Evolutionary conservation across 1,140 invertebrate genomes (phyloP), one percentile per base, ranked within the genome.

Genomic region (Solenopsis invicta): DNA sequence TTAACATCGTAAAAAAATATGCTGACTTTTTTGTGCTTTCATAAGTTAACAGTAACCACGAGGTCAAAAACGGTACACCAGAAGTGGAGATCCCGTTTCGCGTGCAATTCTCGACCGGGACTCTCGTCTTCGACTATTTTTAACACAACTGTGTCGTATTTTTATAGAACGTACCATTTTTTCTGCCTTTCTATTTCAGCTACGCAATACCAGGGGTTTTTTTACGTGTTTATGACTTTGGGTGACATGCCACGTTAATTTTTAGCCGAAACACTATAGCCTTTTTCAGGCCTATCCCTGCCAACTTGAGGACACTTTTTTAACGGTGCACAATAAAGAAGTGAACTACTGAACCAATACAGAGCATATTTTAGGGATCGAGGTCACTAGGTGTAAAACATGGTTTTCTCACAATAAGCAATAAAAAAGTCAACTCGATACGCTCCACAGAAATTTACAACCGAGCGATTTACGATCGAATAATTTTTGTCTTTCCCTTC

Each of bases 131-230:
- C 88, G 91, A 91, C 71, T 88, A 62, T 93, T 94, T 94, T 94
- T 93, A 93, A 94, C 92, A 93, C 92, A 93, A 93, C 90, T 84
- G 92, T 92, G 90, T 92, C 82, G 90, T 94, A 94, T 93, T 94
- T 95, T 94, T 93, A 94, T 93, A 85, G 87, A 85, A n/a, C 8
- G n/a, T 13, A 9, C 12, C 69, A 50, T 12, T 87, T 88, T 92
- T 92, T 92, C 78, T 29, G 9, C 50, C 24, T 50, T 5, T 72
- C 37, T 75, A 13, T 77, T 81, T 76, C 37, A 24, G 50, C 72
- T 59, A 76, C 77, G 61, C 76, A 54, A 59, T 61, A 41, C 74
- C 74, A 13, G 24, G 78, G 37, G n/a, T n/a, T 69, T 67, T 87
- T 91, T 90, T 87, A 92, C 84, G 59, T 77, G 69, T 92, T 93